Evolutionary conservation across 2,888 invertebrate species (phyloP).

Genomic region (Scaptomyza reducta): DNA sequence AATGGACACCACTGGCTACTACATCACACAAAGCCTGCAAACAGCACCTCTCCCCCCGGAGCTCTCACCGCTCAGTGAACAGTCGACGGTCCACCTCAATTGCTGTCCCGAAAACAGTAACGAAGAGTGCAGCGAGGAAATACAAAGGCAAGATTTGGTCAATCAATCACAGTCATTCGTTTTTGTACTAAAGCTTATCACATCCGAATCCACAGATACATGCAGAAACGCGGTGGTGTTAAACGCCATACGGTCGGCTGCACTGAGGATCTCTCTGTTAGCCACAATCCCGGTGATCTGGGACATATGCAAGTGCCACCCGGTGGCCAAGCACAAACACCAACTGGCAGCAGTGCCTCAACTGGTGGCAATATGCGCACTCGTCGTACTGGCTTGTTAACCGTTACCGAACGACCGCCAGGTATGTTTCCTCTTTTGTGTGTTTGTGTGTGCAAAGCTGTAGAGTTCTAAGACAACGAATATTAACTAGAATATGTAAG

Average conservation of each 20-base stretch:
- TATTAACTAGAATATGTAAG: background rate
- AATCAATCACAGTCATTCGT: background rate
- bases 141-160: slow-evolving; percentile 79
- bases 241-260: slow-evolving; percentile 92
- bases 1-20: slow-evolving; percentile 70
- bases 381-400: slow-evolving; percentile 92
- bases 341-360: slow-evolving; percentile 51
- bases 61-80: slow-evolving; percentile 64
- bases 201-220: slow-evolving; percentile 86
- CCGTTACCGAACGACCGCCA: slow-evolving; percentile 94
- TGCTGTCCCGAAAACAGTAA: slow-evolving; percentile 58
- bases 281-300: slow-evolving; percentile 54
- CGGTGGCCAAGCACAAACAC: slow-evolving; percentile 46
- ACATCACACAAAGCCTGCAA: slow-evolving; percentile 67
- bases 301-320: slow-evolving; percentile 48
- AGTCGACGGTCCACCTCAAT: slow-evolving; percentile 57
- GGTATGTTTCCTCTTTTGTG: slow-evolving; percentile 85
- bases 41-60: slow-evolving; percentile 55
- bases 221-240: slow-evolving; percentile 90
- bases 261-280: slow-evolving; percentile 87
- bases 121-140: slow-evolving; percentile 84
- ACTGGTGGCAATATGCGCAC: slow-evolving; percentile 86
- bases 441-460: too few relatives aligned
- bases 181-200: background rate
- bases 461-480: too few relatives aligned